Percentiles rank a stretch among this genome's conserved stretches.
Conservation (phyloP, 2,113 vertebrate genomes). For the Panthera uncia region DNA sequence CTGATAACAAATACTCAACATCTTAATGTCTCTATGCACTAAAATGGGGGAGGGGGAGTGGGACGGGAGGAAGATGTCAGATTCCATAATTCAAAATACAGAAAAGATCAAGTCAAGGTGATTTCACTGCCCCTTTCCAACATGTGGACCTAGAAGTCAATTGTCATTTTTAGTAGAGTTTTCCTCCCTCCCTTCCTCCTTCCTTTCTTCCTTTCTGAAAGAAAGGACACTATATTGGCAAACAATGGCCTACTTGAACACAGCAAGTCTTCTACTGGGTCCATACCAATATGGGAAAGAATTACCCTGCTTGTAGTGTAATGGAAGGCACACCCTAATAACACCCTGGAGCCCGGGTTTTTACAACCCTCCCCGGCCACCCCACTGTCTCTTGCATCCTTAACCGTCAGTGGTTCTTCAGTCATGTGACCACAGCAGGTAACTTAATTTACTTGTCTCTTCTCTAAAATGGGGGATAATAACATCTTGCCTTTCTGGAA, state of each 20-base stretch:
- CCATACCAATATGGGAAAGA: neutral
- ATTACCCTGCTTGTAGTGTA: neutral
- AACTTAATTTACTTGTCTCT: slow-evolving; percentile 52
- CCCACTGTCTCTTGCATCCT: neutral
- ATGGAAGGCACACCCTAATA: neutral
- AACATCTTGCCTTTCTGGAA: slow-evolving; percentile 44
- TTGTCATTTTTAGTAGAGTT: neutral
- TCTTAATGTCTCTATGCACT: neutral
- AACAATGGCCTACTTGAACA: neutral
- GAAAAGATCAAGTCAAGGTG: neutral
- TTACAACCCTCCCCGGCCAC: neutral
- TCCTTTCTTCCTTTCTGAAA: neutral
- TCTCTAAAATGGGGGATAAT: slow-evolving; percentile 44
- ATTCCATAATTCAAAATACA: neutral
- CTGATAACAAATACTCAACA: neutral
- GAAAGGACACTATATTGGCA: neutral
- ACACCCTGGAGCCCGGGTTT: neutral
- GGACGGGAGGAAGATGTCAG: too few relatives aligned
- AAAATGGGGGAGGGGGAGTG: neutral
- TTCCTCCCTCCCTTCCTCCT: too few relatives aligned
- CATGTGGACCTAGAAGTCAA: neutral
- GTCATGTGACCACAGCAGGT: slow-evolving; percentile 54
- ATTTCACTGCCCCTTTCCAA: neutral
- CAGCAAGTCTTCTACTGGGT: neutral
- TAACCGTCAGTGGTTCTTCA: neutral